Evolutionary conservation across 2,888 invertebrate genomes (phyloP), one percentile per base, ranked within the genome.

Genomic region (Ormyrus thymus): DNA sequence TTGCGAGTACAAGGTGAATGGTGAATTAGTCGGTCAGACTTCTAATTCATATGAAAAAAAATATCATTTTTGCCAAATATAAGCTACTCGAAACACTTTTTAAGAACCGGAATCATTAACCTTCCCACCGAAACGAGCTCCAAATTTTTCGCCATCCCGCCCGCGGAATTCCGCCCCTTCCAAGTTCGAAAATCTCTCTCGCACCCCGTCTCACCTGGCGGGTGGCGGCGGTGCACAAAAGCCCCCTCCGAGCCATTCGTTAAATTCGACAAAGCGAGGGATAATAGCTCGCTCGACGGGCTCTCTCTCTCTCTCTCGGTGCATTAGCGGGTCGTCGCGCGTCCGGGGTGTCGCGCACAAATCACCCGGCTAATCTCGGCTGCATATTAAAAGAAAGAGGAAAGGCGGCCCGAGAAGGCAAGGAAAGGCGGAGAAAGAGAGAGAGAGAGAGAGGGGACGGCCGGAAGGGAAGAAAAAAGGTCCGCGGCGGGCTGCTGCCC

Each of bases 351-450:
- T 58, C 74, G 11, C 74, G 11, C 68, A 74, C 74, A 78, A 78
- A 78, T 78, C 78, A 78, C 73, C 59, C 64, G 74, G 5, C 74
- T 78, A 78, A 78, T 78, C 78, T 69, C 11, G 50, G 64, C 68
- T 65, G 69, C 74, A 74, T 74, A 78, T 73, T 74, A 79, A 78
- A 68, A 62, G 56, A 55, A 10, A 6, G 10, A 11, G 58, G 43
- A 13, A 65, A 59, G 43, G 29, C 11, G 8, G 46, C 13, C 56
- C 61, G 29, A 13, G 62, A 48, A 6, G 45, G 51, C 11, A 51
- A n/a, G 43, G 56, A 64, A 62, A 56, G 29, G 13, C 10, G 53
- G 43, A 43, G n/a, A 11, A 43, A 43, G 43, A 45, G 11, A 11
- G 62, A 55, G 29, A 46, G 48, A 48, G 6, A 46, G 46, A 69